Base-by-base conservation (phyloP, 2,797 vertebrate genomes). In the Lepidocolaptes lacrymiger region DNA sequence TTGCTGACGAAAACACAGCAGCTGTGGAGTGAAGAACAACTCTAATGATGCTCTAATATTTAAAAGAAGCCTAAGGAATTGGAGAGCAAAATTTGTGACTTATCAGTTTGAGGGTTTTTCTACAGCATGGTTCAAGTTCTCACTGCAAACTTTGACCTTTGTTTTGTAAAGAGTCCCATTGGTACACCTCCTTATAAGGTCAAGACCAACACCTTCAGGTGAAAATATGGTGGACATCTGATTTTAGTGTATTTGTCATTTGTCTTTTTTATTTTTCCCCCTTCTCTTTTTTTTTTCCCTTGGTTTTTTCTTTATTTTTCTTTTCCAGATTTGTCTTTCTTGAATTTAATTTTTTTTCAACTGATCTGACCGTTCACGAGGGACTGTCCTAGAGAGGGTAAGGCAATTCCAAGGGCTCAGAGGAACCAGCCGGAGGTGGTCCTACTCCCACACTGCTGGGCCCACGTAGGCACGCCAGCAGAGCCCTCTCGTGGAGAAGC, bases 401-500 rank as follows among this genome's bases (percentile, higher is more conserved):
- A 12, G 32, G 37, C 46, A 2, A 16, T 5, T 51, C 62, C 9
- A 26, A 7, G 37, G 30, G 24, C 43, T 4, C 9, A 3, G 43
- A 6, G 39, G 32, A 46, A 20, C 9, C 58, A 2, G 54, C 12
- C n/a, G 63, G n/a, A 51, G 39, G 12, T 44, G 44, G 26, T 12
- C 5, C 0, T 3, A 2, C 16, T 80, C n/a, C 9, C 1, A 3
- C 1, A 4, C 32, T 0, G 6, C 73, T 7, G 49, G 32, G 28
- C 12, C 58, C 5, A 0, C 2, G 79, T 78, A 17, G 64, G 10
- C 14, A 68, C 15, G 2, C 69, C 91, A 20, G 90, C 95, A 95
- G 95, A 96, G 96, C 95, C 96, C 96, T 94, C 96, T 96, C 36
- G 95, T 95, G 96, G 96, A 93, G 76, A n/a, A 95, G 66, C 95